Evolutionary conservation across 2,113 vertebrate genomes (phyloP), one percentile per base, ranked within the genome.

Genomic region (Spea bombifrons): DNA sequence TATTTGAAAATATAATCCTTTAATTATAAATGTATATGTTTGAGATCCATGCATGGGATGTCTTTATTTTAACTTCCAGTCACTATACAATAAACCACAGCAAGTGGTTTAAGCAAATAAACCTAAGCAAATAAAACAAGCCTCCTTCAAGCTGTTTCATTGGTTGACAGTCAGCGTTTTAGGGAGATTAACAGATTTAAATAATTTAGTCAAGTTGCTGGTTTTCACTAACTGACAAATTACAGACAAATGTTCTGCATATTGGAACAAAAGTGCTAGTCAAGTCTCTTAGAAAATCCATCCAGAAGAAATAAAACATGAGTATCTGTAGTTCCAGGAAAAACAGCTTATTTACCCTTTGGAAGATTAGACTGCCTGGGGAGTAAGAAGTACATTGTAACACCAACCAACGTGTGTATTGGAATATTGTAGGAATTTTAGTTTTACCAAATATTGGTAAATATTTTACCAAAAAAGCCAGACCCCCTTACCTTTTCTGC

Each of bases 101-200:
- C 30, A 30, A 30, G 30, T 30, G 30, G 30, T 30, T 30, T 30
- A 30, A 30, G 30, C 30, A 30, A 30, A 30, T 30, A 30, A 30
- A 30, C 30, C 30, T 43, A 61, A 74, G 50, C 50, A 73, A 80
- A 74, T 74, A 72, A 73, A 73, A 71, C 63, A 73, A 80, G 61
- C 66, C 63, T 71, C 64, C 64, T 17, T 67, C 61, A 64, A 50
- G 71, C 78, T 80, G 71, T 49, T 74, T 80, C 71, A 59, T 80
- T 74, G 48, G 78, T 55, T 80, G 71, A 74, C 78, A 80, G 78
- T 74, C 64, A 68, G 78, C 63, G 52, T 80, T 80, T 74, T 80
- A 80, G 78, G 52, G 78, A 80, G 78, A 80, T 80, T 80, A 80
- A 65, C 78, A 80, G 78, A 74, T 80, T 80, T 80, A 74, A 80